Percentiles rank a stretch among this genome's conserved stretches.
phyloP scores from a whole-genome alignment of 2,113 vertebrate genomes.

The Corydoras sp. region DNA sequence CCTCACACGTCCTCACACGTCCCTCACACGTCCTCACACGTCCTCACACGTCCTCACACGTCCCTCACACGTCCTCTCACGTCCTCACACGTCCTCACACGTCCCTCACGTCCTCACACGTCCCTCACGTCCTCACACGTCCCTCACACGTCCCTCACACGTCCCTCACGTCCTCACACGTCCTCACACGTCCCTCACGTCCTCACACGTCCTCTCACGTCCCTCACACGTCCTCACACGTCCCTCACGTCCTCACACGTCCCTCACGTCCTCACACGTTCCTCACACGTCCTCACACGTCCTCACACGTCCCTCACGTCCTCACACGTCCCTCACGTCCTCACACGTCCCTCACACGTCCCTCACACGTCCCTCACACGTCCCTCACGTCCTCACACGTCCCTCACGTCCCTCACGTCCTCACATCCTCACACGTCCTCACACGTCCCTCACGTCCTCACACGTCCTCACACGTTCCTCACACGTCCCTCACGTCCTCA shows the following conservation, averaged over 20 bases:
- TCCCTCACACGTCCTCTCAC: too few relatives aligned
- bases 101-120: not conserved
- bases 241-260: not conserved
- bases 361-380: too few relatives aligned
- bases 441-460: not conserved
- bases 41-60: not conserved
- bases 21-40: too few relatives aligned
- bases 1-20: not conserved
- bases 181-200: too few relatives aligned
- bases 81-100: not conserved
- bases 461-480: too few relatives aligned
- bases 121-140: slow-evolving; percentile 1
- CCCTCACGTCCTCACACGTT: too few relatives aligned
- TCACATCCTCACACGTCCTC: slow-evolving; percentile 2
- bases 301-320: too few relatives aligned
- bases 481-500: not conserved
- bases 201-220: too few relatives aligned
- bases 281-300: not conserved
- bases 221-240: too few relatives aligned
- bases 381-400: not conserved
- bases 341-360: too few relatives aligned
- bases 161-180: not conserved
- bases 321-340: not conserved
- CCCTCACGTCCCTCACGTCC: too few relatives aligned
- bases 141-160: too few relatives aligned